phyloP scores from a whole-genome alignment of 53 echinoderm and acorn worm species.

The Crossaster papposus region DNA sequence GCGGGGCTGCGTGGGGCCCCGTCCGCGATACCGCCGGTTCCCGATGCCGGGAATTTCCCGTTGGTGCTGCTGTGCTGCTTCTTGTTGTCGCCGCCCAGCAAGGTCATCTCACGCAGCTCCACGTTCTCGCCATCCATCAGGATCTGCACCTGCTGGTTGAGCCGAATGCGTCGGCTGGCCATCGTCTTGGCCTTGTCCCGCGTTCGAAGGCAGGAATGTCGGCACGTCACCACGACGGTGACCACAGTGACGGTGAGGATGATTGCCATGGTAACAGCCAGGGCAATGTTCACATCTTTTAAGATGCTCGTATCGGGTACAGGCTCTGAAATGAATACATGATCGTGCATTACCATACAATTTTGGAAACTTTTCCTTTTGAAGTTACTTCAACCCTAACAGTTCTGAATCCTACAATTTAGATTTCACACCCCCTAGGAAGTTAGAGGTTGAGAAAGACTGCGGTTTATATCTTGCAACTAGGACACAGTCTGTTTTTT shows the following conservation, averaged over 20 bases:
- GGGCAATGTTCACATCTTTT: conserved; percentile 70
- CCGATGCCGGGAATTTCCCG: conserved; percentile 19
- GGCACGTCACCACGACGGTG: conserved; percentile 80
- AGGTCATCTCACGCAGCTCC: conserved; percentile 66
- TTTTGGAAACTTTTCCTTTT: too few species aligned
- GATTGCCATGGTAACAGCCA: conserved; percentile 79
- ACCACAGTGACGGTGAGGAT: conserved; percentile 75
- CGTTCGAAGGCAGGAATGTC: conserved; percentile 89
- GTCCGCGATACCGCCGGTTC: conserved; percentile 5
- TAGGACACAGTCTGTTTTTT: not conserved
- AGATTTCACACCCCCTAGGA: too few species aligned
- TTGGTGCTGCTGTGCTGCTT: conserved; percentile 20
- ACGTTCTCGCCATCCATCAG: conserved; percentile 83
- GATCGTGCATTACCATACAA: not conserved
- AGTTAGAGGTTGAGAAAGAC: too few species aligned
- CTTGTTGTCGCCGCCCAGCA: conserved; percentile 7
- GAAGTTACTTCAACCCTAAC: too few species aligned
- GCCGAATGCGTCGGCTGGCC: conserved; percentile 65
- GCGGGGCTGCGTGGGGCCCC: not conserved
- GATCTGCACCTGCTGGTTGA: conserved; percentile 79
- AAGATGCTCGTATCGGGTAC: conserved; percentile 50
- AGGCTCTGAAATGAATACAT: conserved; percentile 47
- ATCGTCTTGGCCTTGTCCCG: conserved; percentile 78
- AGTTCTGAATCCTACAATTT: too few species aligned
- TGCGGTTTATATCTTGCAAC: not conserved